phyloP scores from a whole-genome alignment of 2,113 vertebrate species.

The Trogon melanurus region DNA sequence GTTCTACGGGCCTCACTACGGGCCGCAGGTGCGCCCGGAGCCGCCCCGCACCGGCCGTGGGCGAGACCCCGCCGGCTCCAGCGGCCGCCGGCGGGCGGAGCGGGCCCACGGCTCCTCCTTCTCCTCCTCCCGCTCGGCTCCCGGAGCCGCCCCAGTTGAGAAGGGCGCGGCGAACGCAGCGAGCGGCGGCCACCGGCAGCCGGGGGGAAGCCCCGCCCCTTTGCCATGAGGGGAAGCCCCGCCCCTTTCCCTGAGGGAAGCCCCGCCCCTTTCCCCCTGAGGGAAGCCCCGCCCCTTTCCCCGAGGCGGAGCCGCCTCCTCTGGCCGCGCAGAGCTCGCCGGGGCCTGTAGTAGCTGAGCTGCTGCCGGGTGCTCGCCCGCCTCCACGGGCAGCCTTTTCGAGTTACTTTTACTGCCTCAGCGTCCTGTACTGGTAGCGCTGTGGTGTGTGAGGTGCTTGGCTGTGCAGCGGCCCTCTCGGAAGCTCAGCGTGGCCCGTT shows the following conservation, averaged over 20 bases:
- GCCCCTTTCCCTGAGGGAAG: neutral
- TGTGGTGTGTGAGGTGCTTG: neutral
- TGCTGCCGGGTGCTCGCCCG: no score
- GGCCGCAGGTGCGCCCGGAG: neutral
- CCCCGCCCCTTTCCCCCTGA: no score
- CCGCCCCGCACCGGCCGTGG: neutral
- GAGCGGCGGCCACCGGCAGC: no score
- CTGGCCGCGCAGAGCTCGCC: neutral
- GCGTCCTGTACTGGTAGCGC: accelerated
- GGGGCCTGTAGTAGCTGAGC: neutral
- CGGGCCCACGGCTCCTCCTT: accelerated
- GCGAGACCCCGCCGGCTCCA: neutral
- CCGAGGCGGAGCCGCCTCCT: no score
- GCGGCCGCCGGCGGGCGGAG: no score
- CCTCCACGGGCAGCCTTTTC: accelerated
- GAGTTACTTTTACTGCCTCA: neutral
- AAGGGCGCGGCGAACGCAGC: neutral
- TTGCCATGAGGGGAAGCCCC: accelerated
- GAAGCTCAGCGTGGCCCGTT: no score
- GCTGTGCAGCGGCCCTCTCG: neutral
- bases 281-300: no score
- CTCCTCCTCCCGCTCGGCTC: neutral
- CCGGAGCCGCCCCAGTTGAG: neutral
- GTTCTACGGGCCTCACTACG: accelerated
- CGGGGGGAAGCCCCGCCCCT: accelerated